Percentiles rank a stretch among this genome's conserved stretches.
Evolutionary conservation across 2,113 vertebrate genomes (phyloP).

Genomic region (Telmatochromis sp.): DNA sequence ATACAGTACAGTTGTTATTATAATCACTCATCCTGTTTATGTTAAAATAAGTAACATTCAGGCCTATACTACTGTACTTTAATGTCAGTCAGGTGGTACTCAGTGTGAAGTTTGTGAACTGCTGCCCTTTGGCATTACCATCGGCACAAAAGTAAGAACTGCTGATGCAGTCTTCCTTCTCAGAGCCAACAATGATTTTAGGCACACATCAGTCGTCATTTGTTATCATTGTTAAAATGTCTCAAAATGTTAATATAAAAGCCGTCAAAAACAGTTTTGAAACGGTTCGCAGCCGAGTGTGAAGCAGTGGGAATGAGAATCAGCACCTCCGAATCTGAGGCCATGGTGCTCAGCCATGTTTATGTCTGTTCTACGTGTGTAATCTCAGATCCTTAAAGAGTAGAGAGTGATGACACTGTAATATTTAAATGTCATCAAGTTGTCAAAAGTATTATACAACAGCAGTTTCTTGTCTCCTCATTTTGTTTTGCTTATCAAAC

Average conservation of each 20-base stretch:
- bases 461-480: background rate
- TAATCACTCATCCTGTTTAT: no score
- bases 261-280: background rate
- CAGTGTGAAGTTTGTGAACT: no score
- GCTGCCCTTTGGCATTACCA: background rate
- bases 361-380: background rate
- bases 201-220: background rate
- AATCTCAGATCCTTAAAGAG: background rate
- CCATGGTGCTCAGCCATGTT: background rate
- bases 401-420: background rate
- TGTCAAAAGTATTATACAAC: background rate
- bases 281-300: rapidly evolving
- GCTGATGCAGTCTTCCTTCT: background rate
- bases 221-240: background rate
- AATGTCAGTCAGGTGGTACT: no score
- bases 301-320: background rate
- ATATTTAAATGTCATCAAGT: background rate
- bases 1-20: no score
- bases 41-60: no score
- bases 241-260: background rate
- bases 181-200: background rate
- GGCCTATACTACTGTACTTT: no score
- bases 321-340: background rate
- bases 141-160: background rate
- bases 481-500: background rate